Base-by-base conservation (phyloP, 1,140 invertebrate genomes). In the Lordiphosa stackelbergi region DNA sequence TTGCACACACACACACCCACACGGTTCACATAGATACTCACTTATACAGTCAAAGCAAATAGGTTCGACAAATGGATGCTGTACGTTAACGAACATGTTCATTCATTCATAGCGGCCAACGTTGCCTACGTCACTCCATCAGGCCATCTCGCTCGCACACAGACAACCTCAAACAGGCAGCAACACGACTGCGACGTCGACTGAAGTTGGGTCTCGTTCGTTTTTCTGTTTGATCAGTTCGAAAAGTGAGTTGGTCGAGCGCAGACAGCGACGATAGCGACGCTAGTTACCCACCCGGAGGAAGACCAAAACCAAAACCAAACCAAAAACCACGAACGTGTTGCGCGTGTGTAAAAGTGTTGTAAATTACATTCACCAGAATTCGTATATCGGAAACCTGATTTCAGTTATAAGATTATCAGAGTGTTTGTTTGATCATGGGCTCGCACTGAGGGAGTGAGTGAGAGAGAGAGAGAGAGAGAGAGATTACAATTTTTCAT, bases 181-280 rank as follows among this genome's bases (percentile, higher is more conserved):
- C 66, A 52, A 62, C 52, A 53, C 22, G 6, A 22, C 68, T 40
- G 58, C 58, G 55, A 31, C 35, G 42, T 37, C 47, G 46, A 41
- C 47, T 31, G 28, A 31, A 31, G 55, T 43, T 51, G 43, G 10
- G 51, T 48, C 63, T 66, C 65, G 74, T 53, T 66, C 47, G 61
- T 70, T 78, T 79, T 58, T 71, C 68, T 75, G 75, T 81, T 73
- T 72, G 77, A 81, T 81, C 77, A 81, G 68, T 83, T 83, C 77
- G 77, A 83, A 77, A 72, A 75, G 68, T 66, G 73, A 81, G 57
- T 74, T 81, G 70, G 73, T 68, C 57, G 63, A 57, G 75, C 57
- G 59, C 66, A 70, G 69, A 66, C 75, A 54, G 54, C 57, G 56
- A 73, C 43, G 24, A 66, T 52, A 43, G 36, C 24, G 42, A 66